Conservation (phyloP, 2,888 invertebrate species). For the Drosophila infuscata region DNA sequence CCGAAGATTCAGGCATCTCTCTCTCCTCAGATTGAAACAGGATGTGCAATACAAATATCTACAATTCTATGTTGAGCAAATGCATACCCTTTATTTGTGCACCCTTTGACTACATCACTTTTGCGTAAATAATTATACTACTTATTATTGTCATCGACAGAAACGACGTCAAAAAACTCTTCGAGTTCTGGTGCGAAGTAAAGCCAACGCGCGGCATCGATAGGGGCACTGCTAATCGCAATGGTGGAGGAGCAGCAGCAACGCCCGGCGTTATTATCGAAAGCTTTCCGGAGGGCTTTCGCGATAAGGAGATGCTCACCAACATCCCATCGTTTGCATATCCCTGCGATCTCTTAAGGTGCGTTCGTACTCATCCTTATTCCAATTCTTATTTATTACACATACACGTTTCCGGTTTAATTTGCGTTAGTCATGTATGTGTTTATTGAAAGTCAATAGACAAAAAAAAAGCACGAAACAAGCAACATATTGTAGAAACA, state of each 20-base stretch:
- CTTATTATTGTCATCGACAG: constrained; percentile 58
- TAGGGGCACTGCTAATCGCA: constrained; percentile 61
- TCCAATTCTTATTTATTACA: constrained; percentile 18
- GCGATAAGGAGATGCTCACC: constrained; percentile 93
- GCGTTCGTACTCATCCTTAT: constrained; percentile 82
- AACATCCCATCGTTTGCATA: constrained; percentile 96
- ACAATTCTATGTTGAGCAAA: neutral
- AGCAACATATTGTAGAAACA: constrained; percentile 36
- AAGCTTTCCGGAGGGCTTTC: constrained; percentile 93
- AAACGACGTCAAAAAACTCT: constrained; percentile 85
- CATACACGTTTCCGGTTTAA: constrained; percentile 16
- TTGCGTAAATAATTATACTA: constrained; percentile 1
- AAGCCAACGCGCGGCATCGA: constrained; percentile 73
- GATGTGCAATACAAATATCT: neutral
- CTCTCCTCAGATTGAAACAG: neutral
- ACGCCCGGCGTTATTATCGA: constrained; percentile 88
- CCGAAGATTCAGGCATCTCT: neutral
- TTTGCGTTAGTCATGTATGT: constrained; percentile 12
- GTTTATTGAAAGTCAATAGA: constrained; percentile 25
- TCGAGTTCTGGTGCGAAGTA: constrained; percentile 85
- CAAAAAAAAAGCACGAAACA: constrained; percentile 11
- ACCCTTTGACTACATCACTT: neutral
- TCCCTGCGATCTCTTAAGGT: constrained; percentile 93
- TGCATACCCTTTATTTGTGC: too few relatives aligned
- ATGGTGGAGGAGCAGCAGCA: constrained; percentile 53